Base-by-base conservation (phyloP, 2,888 invertebrate species). In the Altica lythri region DNA sequence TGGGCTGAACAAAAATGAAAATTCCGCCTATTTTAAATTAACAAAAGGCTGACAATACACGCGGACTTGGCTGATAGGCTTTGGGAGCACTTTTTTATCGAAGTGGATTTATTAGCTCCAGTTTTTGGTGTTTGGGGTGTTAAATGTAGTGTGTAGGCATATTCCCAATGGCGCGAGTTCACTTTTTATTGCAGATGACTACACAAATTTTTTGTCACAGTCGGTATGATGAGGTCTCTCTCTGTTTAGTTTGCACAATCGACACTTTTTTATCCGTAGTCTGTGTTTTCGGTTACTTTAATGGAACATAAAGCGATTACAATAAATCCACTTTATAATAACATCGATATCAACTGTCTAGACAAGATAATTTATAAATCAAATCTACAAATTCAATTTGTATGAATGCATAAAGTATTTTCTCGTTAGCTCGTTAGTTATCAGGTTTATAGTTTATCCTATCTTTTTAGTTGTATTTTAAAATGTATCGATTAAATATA, bases 41-140 rank as follows among this genome's bases (percentile, higher is more conserved):
- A 25, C 40, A 40, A 40, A 40, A 40, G 40, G 40, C 22, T 38
- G n/a, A 38, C 38, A 38, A 38, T 19, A 12, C 38, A n/a, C n/a
- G 35, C 35, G 18, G 38, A 38, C 38, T 19, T 38, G 10, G 19
- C 18, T 38, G 2, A 4, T 27, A 8, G 27, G 2, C 16, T 14
- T 9, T 35, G n/a, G n/a, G n/a, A n/a, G n/a, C n/a, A n/a, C 6
- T 38, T 18, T 22, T 18, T 40, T 22, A 18, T 40, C 40, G 22
- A 22, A 40, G 40, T 17, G 14, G 40, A 40, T 40, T 40, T 40
- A 40, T 40, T 40, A 40, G 40, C 40, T 40, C 40, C 12, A 40
- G 40, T 40, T 40, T 40, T 40, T 25, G 40, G 25, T 40, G 40
- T 40, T 40, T 40, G 40, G 40, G 40, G 40, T 40, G 40, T 40